Base-by-base conservation (phyloP, 2,888 invertebrate genomes). In the Xestoiulus laeticollis region DNA sequence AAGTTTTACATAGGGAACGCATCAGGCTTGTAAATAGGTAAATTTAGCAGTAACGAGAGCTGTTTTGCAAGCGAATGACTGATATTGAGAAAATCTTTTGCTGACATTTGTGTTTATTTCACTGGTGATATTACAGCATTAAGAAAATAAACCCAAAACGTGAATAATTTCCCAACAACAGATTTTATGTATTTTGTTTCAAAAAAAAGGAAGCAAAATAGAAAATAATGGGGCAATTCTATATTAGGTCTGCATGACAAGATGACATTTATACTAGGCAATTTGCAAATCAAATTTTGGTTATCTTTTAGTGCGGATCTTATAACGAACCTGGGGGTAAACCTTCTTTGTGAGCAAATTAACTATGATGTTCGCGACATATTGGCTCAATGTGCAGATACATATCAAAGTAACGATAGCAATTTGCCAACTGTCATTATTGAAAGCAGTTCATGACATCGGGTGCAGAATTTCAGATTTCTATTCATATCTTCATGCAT, bases 21-120 rank as follows among this genome's bases (percentile, higher is more conserved):
- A 78, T 78, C 78, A 30, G 30, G 30, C 1, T 30, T 78, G 78
- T 26, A 78, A 78, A 78, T 78, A 78, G 78, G 78, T 78, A 30
- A 30, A 78, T 78, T 78, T 30, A 78, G 78, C 78, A 26, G 26
- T 30, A 78, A 78, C 78, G 78, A 78, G 78, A 12, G 30, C 30
- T 30, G 30, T 78, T 78, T 78, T 30, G 78, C 78, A 14, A 78
- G 30, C 78, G 30, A 78, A 78, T 30, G 78, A 30, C 78, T 78
- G 30, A 78, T 78, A 78, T 78, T 30, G 78, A 78, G 30, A 78
- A 78, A 78, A 26, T 78, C 78, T 10, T 78, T 30, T 30, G 78
- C 78, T 26, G 30, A 30, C 78, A 78, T 78, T 78, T 78, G 78
- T 30, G 78, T 78, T 78, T 78, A 78, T 78, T 78, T 78, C 78